Percentiles rank a stretch among this genome's conserved stretches.
Evolutionary conservation across 2,113 vertebrate species (phyloP).

Genomic region (Macheiramphus alcinus): DNA sequence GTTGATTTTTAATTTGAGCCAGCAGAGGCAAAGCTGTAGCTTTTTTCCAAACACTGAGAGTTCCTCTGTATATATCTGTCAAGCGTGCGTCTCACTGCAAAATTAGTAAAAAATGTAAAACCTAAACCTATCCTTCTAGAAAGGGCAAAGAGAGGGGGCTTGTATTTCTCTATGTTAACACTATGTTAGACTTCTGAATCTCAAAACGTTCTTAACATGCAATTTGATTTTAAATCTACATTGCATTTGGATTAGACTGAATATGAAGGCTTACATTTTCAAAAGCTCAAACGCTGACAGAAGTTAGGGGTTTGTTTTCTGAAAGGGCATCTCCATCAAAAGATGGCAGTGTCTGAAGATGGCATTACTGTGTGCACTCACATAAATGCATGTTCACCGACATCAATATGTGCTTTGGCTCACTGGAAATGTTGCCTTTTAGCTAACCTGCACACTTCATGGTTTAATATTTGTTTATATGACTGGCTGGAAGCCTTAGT

Average conservation of each 20-base stretch:
- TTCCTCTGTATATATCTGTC: background rate
- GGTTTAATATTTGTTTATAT: background rate
- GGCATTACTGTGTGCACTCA: background rate
- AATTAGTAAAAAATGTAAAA: background rate
- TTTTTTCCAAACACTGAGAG: background rate
- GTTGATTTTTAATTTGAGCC: constrained; percentile 33
- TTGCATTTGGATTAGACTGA: background rate
- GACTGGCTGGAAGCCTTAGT: background rate
- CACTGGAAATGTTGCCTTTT: background rate
- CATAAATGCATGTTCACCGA: background rate
- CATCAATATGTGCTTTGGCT: background rate
- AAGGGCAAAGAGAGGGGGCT: background rate
- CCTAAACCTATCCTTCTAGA: background rate
- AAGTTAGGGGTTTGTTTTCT: background rate
- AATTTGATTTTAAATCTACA: background rate
- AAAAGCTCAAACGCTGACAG: background rate
- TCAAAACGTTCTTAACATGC: background rate
- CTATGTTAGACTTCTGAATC: background rate
- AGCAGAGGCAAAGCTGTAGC: background rate
- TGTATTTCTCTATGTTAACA: background rate
- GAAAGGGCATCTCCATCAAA: background rate
- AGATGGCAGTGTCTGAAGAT: background rate
- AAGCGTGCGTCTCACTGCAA: background rate
- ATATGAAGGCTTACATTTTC: background rate
- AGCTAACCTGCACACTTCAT: background rate